Percentiles rank a stretch among this genome's conserved stretches.
Evolutionary conservation across 2,888 invertebrate genomes (phyloP).

Genomic region (Brenthis ino): DNA sequence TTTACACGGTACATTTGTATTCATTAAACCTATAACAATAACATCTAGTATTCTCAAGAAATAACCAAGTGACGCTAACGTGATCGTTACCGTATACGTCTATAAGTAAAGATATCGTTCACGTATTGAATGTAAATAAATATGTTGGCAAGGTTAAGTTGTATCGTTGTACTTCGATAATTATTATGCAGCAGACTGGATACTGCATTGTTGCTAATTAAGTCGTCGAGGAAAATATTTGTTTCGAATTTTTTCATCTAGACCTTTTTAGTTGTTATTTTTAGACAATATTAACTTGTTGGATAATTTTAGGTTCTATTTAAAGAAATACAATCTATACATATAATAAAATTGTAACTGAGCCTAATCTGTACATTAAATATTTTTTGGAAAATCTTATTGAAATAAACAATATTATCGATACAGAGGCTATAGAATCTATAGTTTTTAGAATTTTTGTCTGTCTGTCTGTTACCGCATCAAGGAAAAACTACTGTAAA

Average conservation of each 20-base stretch:
- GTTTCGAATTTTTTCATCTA: conserved; percentile 14
- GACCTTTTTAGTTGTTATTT: background rate
- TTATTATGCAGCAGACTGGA: conserved; percentile 60
- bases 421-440: too few species aligned
- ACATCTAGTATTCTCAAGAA: conserved; percentile 4
- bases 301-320: too few species aligned
- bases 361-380: too few species aligned
- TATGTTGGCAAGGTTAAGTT: conserved; percentile 68
- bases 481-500: too few species aligned
- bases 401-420: too few species aligned
- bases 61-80: conserved; percentile 10
- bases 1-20: background rate
- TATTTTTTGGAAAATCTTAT: too few species aligned
- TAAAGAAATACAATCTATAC: too few species aligned
- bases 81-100: conserved; percentile 13
- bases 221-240: conserved; percentile 45
- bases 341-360: too few species aligned
- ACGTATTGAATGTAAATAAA: conserved; percentile 51
- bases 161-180: conserved; percentile 62
- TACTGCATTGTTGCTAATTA: conserved; percentile 45
- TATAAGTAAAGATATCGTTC: conserved; percentile 28
- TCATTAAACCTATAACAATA: background rate
- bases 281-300: background rate
- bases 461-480: too few species aligned
- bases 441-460: too few species aligned